phyloP scores from a whole-genome alignment of 2,888 invertebrate species.

The Latheticus oryzae region DNA sequence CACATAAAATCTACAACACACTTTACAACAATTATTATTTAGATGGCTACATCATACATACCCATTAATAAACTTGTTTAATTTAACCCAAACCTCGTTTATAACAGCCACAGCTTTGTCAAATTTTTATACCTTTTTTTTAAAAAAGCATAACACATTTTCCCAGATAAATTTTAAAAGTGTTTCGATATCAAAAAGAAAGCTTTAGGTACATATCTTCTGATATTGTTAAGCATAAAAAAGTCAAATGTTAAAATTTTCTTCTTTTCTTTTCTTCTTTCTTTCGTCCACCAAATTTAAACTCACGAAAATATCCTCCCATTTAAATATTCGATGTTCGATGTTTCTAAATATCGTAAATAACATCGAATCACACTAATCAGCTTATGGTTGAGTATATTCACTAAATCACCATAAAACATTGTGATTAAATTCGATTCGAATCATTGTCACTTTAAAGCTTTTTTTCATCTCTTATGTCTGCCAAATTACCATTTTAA shows the following conservation, averaged over 20 bases:
- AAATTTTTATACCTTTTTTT: no score
- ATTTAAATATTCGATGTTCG: conserved; percentile 28
- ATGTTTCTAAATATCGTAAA: conserved; percentile 21
- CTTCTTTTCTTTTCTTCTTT: conserved; percentile 37
- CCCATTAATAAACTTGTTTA: conserved; percentile 9
- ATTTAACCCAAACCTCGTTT: conserved; percentile 11
- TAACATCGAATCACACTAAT: conserved; percentile 25
- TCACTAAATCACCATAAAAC: conserved; percentile 16
- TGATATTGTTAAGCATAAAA: conserved; percentile 42
- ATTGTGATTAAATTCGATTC: conserved; percentile 8
- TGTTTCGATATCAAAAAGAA: conserved; percentile 39
- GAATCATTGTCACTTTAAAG: conserved; percentile 6
- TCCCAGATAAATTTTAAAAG: conserved; percentile 24
- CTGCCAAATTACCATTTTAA: conserved; percentile 14
- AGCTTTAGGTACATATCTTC: conserved; percentile 36
- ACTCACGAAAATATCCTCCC: conserved; percentile 19
- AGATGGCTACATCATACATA: conserved; percentile 25
- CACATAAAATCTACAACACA: conserved; percentile 36
- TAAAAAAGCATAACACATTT: no score
- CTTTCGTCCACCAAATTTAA: conserved; percentile 26
- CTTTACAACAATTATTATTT: conserved; percentile 38
- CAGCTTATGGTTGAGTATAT: conserved; percentile 19
- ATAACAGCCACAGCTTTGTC: not conserved
- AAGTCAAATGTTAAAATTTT: conserved; percentile 42
- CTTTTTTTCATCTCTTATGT: conserved; percentile 5